Conservation (phyloP, 23 tunicate genomes). For the Trididemnum clinides region DNA sequence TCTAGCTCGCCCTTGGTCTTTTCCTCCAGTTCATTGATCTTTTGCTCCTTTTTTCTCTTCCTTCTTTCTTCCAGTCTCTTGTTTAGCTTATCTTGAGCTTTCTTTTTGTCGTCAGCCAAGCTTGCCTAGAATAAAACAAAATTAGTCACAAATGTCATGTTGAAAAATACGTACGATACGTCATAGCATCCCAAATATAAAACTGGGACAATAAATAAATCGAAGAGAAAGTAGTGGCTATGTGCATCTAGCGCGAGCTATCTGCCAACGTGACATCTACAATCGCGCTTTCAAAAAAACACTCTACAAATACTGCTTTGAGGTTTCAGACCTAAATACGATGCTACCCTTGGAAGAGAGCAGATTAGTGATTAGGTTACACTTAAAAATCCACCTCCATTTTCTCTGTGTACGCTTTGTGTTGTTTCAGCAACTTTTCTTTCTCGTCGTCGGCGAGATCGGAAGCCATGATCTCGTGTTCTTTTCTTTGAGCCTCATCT, state of each 20-base stretch:
- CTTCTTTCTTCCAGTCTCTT: slow-evolving; percentile 64
- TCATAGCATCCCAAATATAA: too few species aligned
- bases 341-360: too few species aligned
- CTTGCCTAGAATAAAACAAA: slow-evolving; percentile 5
- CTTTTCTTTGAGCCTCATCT: slow-evolving; percentile 35
- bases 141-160: too few species aligned
- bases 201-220: too few species aligned
- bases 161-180: too few species aligned
- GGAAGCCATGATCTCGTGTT: slow-evolving; percentile 53
- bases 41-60: slow-evolving; percentile 45
- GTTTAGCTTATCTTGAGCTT: slow-evolving; percentile 46
- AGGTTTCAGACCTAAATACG: not conserved
- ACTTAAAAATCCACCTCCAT: slow-evolving; percentile 73
- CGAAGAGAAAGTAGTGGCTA: not conserved
- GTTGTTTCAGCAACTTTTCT: slow-evolving; percentile 72
- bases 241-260: not conserved
- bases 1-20: slow-evolving; percentile 44
- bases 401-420: slow-evolving; percentile 43
- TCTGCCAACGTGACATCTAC: too few species aligned
- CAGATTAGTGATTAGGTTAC: too few species aligned
- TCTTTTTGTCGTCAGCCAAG: slow-evolving; percentile 49
- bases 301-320: not conserved
- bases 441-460: slow-evolving; percentile 70
- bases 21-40: slow-evolving; percentile 38
- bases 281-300: too few species aligned